Evolutionary conservation across 2,113 vertebrate species (phyloP), one percentile per base, ranked within the genome.

Genomic region (Colinus virginianus): DNA sequence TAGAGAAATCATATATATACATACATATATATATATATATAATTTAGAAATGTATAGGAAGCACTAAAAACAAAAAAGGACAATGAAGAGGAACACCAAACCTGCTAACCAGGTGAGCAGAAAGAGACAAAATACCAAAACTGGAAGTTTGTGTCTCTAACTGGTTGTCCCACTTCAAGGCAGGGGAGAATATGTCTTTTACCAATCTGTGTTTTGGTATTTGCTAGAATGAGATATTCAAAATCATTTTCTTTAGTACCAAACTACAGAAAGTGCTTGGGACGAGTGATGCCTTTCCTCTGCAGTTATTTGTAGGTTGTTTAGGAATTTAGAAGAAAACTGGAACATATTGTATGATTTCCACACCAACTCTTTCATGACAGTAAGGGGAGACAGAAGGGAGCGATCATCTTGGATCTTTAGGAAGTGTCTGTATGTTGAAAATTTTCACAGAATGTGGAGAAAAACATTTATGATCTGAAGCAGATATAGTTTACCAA

Each of bases 381-480:
- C 3, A 64, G 17, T 23, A 34, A 36, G 62, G 72, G 71, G 69
- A 93, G 34, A 68, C n/a, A 45, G 62, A 94, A 86, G 62, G 66
- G 80, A 95, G 84, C 90, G 89, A 87, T 93, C 80, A 87, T 46
- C 84, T n/a, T 51, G 68, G 75, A 70, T 51, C 61, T 90, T 79
- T 83, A 48, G 79, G 68, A 96, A 85, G 76, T 67, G 56, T 63
- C 82, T 94, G 45, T 62, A 16, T 68, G 55, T 62, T 74, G 83
- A 96, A 93, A 69, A 46, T 67, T 62, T 71, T 83, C 4, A 3
- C 42, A 67, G 71, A 80, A 40, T 62, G 38, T 17, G 32, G 61
- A 93, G 40, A 28, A 78, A 75, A 90, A 63, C 11, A 1, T 80
- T 94, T 91, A 88, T 71, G 43, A 90, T 56, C 38, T 55, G n/a